Conservation (phyloP, 2,888 invertebrate genomes). For the Trichopria drosophilae region DNA sequence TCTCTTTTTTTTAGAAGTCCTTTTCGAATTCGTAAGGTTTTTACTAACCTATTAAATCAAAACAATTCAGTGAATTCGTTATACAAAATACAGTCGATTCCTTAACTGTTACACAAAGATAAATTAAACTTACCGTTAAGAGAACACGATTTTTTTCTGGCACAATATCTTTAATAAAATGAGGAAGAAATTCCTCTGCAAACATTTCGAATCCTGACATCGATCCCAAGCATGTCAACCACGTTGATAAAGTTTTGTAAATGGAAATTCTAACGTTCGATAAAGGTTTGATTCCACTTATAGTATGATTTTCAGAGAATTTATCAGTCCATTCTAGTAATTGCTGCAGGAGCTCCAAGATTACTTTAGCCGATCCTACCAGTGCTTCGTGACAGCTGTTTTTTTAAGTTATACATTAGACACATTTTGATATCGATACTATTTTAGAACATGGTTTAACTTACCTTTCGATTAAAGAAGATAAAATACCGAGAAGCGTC, state of each 20-base stretch:
- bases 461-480: conserved; percentile 48
- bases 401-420: neutral
- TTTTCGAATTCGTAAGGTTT: too few species aligned
- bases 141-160: conserved; percentile 44
- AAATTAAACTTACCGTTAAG: conserved; percentile 41
- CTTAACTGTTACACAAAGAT: neutral
- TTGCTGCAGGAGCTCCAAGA: conserved; percentile 46
- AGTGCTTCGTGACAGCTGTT: conserved; percentile 46
- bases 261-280: conserved; percentile 40
- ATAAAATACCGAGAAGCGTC: conserved; percentile 42
- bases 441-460: too few species aligned
- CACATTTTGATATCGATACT: too few species aligned
- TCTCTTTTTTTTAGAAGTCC: conserved; percentile 46
- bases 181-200: conserved; percentile 43
- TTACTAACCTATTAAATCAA: too few species aligned
- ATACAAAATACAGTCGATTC: neutral
- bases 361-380: conserved; percentile 43
- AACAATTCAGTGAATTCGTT: too few species aligned
- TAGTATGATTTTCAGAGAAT: conserved; percentile 20
- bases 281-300: conserved; percentile 35
- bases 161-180: conserved; percentile 45
- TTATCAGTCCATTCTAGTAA: conserved; percentile 46
- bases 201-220: conserved; percentile 46
- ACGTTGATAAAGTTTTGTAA: conserved; percentile 46
- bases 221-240: conserved; percentile 42